phyloP scores from a whole-genome alignment of 2,113 vertebrate species.

The Hypocryptadius cinnamomeus region DNA sequence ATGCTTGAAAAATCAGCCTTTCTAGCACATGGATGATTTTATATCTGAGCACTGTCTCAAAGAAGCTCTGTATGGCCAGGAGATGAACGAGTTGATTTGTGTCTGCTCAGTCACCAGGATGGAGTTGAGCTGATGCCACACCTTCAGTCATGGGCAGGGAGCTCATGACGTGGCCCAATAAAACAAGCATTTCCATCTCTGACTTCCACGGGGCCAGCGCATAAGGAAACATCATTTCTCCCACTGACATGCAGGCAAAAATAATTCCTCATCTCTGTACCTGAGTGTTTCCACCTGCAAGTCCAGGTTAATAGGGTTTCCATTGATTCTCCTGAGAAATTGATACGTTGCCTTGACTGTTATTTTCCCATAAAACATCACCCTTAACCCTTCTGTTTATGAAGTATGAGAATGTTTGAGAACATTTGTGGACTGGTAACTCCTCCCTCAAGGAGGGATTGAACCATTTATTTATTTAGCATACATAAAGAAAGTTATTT shows the following conservation, averaged over 20 bases:
- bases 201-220: neutral
- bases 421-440: neutral
- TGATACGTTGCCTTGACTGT: neutral
- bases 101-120: neutral
- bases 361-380: neutral
- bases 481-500: neutral
- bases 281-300: neutral
- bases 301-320: neutral
- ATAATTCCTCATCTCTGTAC: neutral
- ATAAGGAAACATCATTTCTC: neutral
- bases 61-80: neutral
- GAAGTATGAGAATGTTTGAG: neutral
- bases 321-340: neutral
- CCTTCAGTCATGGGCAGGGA: neutral
- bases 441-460: neutral
- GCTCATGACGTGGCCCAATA: neutral
- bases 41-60: neutral
- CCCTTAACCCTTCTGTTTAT: neutral
- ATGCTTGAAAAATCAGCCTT: neutral
- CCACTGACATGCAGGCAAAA: neutral
- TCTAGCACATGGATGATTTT: neutral
- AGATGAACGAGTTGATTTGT: neutral
- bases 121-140: neutral
- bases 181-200: neutral
- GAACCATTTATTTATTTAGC: neutral